These are phyloP conservation scores for Novumbra hubbsi DNA, from an alignment of 2,797 vertebrate species.

Conservation along the genomic window DNA sequence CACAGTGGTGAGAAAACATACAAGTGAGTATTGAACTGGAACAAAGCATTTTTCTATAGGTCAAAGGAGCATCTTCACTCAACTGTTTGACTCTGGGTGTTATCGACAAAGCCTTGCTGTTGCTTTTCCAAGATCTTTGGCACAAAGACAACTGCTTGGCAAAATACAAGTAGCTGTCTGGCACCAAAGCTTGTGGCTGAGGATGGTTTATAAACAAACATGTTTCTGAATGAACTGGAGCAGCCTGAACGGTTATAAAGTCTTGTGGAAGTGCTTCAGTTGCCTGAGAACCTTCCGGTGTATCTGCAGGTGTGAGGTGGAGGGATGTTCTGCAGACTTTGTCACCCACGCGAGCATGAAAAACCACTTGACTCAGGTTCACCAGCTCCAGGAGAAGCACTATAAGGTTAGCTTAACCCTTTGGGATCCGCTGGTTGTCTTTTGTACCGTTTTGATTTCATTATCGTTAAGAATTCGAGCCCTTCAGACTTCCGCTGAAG, in stretches of 20 bases:
- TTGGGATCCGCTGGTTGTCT: neutral
- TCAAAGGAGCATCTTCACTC: neutral
- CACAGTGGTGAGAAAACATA: slow-evolving; percentile 85
- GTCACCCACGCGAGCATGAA: slow-evolving; percentile 79
- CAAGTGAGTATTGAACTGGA: slow-evolving; percentile 69
- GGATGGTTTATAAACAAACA: neutral
- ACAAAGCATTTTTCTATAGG: neutral
- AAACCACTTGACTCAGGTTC: slow-evolving; percentile 82
- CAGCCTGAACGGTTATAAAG: neutral
- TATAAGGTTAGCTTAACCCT: slow-evolving; percentile 74
- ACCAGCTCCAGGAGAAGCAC: slow-evolving; percentile 68
- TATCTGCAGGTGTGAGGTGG: slow-evolving; percentile 75
- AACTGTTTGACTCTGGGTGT: neutral
- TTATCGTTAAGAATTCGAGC: neutral
- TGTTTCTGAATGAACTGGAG: neutral
- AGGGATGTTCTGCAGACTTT: slow-evolving; percentile 80
- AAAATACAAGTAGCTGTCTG: neutral
- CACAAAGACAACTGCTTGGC: neutral
- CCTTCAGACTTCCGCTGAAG: neutral
- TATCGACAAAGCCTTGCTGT: neutral
- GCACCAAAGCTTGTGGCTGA: neutral
- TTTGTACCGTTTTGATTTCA: too few relatives aligned
- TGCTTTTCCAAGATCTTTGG: neutral
- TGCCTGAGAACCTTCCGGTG: neutral
- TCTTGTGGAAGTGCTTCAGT: neutral